phyloP scores from a whole-genome alignment of 2,797 vertebrate genomes.

The Nannoperca australis region DNA sequence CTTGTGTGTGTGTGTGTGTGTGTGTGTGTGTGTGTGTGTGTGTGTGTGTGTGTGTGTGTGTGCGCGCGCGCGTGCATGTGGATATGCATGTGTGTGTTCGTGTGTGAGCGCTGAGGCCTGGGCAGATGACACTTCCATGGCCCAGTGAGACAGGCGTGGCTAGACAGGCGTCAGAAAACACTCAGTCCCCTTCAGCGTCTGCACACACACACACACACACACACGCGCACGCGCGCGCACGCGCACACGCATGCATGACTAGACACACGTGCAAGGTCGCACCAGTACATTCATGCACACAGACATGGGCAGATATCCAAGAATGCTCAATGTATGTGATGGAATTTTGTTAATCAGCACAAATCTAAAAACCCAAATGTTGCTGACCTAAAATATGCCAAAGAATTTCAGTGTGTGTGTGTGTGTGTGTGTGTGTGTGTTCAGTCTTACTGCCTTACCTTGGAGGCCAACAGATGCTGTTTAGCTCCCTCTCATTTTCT shows the following conservation, averaged over 20 bases:
- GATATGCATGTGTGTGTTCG: neutral
- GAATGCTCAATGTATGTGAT: constrained; percentile 4
- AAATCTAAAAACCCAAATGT: constrained; percentile 11
- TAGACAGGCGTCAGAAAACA: constrained; percentile 82
- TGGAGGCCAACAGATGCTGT: constrained; percentile 74
- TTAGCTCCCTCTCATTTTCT: constrained; percentile 47
- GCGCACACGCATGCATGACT: constrained; percentile 32
- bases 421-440: constrained; percentile 28
- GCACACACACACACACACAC: constrained; percentile 60
- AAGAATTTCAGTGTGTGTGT: constrained; percentile 26
- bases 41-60: neutral
- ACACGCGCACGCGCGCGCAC: constrained; percentile 26
- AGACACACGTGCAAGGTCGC: constrained; percentile 14
- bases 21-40: constrained; percentile 3
- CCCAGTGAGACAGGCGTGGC: constrained; percentile 81
- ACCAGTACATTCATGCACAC: neutral
- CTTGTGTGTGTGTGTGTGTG: constrained; percentile 55
- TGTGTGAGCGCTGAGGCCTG: constrained; percentile 64
- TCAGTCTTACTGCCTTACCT: constrained; percentile 51
- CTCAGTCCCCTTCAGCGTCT: constrained; percentile 76
- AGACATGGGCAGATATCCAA: neutral
- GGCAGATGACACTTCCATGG: constrained; percentile 82
- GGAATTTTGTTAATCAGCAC: constrained; percentile 25
- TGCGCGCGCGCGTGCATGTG: neutral
- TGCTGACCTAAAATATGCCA: neutral